Conservation (phyloP, 1,140 invertebrate species). For the Prorops nasuta region DNA sequence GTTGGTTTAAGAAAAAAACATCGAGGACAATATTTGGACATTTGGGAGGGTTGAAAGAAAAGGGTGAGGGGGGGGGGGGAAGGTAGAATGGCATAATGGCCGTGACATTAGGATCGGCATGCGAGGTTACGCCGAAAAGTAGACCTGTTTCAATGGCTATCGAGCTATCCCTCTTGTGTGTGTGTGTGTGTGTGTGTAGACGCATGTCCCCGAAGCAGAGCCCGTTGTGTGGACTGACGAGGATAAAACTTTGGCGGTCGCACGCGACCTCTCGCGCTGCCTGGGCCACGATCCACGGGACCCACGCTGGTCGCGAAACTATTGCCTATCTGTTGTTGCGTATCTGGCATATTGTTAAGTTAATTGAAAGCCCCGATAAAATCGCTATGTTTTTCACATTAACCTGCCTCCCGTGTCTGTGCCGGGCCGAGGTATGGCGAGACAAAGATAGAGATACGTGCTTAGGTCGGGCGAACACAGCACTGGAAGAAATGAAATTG, state of each 20-base stretch:
- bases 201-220: too few relatives aligned
- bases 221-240: not conserved
- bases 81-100: slow-evolving; percentile 20
- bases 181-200: too few relatives aligned
- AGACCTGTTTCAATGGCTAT: slow-evolving; percentile 29
- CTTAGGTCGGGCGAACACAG: slow-evolving; percentile 3
- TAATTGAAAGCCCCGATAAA: slow-evolving; percentile 46
- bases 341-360: slow-evolving; percentile 45
- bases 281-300: not conserved
- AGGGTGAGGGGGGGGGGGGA: not conserved
- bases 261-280: not conserved
- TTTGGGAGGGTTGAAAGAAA: not conserved
- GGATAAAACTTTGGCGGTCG: slow-evolving; percentile 24
- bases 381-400: slow-evolving; percentile 43
- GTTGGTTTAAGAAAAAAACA: too few relatives aligned
- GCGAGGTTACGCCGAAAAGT: slow-evolving; percentile 35
- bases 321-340: slow-evolving; percentile 34
- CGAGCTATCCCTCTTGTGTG: too few relatives aligned
- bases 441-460: slow-evolving; percentile 1
- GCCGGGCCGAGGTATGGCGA: slow-evolving; percentile 9
- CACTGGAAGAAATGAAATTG: slow-evolving; percentile 6
- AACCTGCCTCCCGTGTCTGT: slow-evolving; percentile 24
- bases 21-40: too few relatives aligned
- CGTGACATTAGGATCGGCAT: slow-evolving; percentile 32
- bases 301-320: slow-evolving; percentile 24